Evolutionary conservation across 1,140 invertebrate genomes (phyloP).

Genomic region (Scaptodrosophila lebanonensis): DNA sequence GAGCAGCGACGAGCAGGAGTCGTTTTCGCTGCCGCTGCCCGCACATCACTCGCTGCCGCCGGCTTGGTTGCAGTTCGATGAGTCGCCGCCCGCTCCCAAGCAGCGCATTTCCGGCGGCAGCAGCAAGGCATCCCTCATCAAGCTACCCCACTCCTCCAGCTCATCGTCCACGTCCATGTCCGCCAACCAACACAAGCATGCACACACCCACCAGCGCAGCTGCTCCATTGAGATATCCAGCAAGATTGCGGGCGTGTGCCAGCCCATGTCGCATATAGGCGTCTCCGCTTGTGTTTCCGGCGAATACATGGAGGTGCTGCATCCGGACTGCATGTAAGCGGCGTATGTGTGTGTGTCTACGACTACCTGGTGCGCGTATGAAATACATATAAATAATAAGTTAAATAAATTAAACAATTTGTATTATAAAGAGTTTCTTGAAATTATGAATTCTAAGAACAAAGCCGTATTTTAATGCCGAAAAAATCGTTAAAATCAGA

Average conservation of each 20-base stretch:
- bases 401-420: too few relatives aligned
- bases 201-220: constrained; percentile 33
- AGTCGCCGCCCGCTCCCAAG: constrained; percentile 33
- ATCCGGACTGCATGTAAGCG: constrained; percentile 1
- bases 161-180: too few relatives aligned
- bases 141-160: constrained; percentile 23
- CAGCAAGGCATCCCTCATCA: constrained; percentile 40
- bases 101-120: constrained; percentile 18
- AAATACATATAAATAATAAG: too few relatives aligned
- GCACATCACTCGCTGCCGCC: constrained; percentile 44
- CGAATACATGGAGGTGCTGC: constrained; percentile 59
- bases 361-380: constrained; percentile 48
- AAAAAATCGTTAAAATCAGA: too few relatives aligned
- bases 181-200: constrained; percentile 51
- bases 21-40: constrained; percentile 1
- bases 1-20: constrained; percentile 12
- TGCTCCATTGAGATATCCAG: constrained; percentile 65
- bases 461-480: too few relatives aligned
- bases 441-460: too few relatives aligned
- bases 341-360: constrained; percentile 28
- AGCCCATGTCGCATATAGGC: constrained; percentile 47
- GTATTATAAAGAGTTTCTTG: too few relatives aligned
- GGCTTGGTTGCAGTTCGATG: constrained; percentile 50
- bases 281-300: constrained; percentile 58
- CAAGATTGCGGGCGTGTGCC: constrained; percentile 59